phyloP scores from a whole-genome alignment of 2,797 vertebrate species.

The Pelodytes ibericus region DNA sequence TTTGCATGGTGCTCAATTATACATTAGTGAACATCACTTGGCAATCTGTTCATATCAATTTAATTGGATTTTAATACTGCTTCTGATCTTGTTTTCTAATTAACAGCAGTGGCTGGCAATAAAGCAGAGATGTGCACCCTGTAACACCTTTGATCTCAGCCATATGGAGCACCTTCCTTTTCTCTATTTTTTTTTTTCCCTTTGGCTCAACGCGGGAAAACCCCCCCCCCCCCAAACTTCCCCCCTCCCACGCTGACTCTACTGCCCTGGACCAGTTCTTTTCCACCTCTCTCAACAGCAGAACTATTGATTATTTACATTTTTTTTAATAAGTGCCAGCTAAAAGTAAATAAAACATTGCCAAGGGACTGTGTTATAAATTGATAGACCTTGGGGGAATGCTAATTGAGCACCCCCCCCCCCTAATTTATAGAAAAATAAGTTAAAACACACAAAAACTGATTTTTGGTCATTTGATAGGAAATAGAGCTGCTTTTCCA shows the following conservation, averaged over 20 bases:
- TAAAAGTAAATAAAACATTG: slow-evolving; percentile 88
- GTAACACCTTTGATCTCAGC: slow-evolving; percentile 99
- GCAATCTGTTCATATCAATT: slow-evolving; percentile 99
- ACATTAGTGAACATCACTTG: slow-evolving; percentile 99
- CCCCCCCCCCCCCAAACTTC: slow-evolving; percentile 58
- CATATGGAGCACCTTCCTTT: slow-evolving; percentile 95
- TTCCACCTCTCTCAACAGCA: slow-evolving; percentile 76
- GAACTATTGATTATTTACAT: slow-evolving; percentile 88
- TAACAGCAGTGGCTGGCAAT: slow-evolving; percentile 99
- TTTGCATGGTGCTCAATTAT: slow-evolving; percentile 99
- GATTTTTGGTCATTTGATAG: too few relatives aligned
- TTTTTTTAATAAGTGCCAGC: slow-evolving; percentile 86
- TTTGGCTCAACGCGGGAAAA: slow-evolving; percentile 81
- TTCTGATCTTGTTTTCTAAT: slow-evolving; percentile 99
- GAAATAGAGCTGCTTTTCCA: too few relatives aligned
- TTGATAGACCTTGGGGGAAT: slow-evolving; percentile 75
- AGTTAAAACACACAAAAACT: slow-evolving; percentile 5
- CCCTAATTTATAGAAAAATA: slow-evolving; percentile 62
- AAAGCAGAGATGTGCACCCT: slow-evolving; percentile 98
- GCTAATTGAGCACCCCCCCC: too few relatives aligned
- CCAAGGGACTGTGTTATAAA: slow-evolving; percentile 82
- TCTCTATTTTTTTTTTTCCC: slow-evolving; percentile 72
- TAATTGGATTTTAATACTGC: slow-evolving; percentile 99
- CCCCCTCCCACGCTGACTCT: slow-evolving; percentile 70
- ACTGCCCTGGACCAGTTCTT: too few relatives aligned